These are phyloP conservation scores for Oriolus oriolus DNA, from an alignment of 2,113 vertebrate genomes.

Conservation along the genomic window DNA sequence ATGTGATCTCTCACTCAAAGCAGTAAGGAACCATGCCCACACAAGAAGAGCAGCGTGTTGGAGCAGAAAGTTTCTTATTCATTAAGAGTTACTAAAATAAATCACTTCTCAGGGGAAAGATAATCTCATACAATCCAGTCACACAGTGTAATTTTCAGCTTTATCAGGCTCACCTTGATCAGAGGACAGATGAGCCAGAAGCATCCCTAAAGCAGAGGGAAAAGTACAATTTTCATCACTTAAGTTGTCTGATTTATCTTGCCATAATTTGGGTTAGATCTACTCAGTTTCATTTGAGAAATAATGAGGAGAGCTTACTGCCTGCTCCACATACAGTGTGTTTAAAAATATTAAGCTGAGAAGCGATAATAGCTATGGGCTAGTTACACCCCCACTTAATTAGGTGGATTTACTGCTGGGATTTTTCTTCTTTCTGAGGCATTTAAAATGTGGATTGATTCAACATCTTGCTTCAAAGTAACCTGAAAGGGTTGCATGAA, in stretches of 20 bases:
- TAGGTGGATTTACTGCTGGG: conserved; percentile 53
- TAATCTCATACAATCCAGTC: conserved; percentile 32
- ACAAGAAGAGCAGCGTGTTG: background rate
- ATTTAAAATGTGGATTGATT: conserved; percentile 22
- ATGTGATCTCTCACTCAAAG: background rate
- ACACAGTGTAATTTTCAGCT: conserved; percentile 41
- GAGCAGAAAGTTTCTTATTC: conserved; percentile 36
- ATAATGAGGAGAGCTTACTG: conserved; percentile 35
- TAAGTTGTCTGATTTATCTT: conserved; percentile 40
- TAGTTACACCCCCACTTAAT: conserved; percentile 39
- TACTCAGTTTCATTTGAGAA: conserved; percentile 33
- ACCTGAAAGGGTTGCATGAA: background rate
- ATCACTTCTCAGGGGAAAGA: conserved; percentile 48
- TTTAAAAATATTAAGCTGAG: conserved; percentile 52
- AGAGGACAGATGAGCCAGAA: conserved; percentile 46
- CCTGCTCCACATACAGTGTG: background rate
- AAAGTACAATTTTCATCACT: conserved; percentile 24
- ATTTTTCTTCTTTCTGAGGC: conserved; percentile 36
- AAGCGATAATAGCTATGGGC: conserved; percentile 28
- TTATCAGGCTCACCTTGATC: conserved; percentile 51
- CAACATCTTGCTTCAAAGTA: conserved; percentile 37
- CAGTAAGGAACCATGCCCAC: background rate
- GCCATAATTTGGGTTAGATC: conserved; percentile 33
- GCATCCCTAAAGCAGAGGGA: conserved; percentile 22
- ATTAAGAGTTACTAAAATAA: conserved; percentile 48